A percentile compares a stretch with the other conserved stretches of the same genome.
phyloP scores from a whole-genome alignment of 2,113 vertebrate genomes.

The Brienomyrus brachyistius region DNA sequence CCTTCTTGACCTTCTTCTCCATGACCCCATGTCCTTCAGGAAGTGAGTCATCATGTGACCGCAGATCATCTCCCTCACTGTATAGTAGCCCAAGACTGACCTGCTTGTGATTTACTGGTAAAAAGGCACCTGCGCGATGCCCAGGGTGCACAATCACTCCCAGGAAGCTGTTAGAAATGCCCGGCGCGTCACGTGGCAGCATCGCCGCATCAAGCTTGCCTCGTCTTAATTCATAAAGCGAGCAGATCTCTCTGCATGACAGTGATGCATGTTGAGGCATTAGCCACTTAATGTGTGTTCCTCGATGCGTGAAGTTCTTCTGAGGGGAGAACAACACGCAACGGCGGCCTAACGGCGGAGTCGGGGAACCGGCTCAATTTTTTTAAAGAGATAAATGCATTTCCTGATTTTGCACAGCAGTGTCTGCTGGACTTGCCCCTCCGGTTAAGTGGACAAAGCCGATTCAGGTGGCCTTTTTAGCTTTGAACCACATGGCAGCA shows the following conservation, averaged over 20 bases:
- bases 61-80: neutral
- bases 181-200: neutral
- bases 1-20: neutral
- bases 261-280: conserved; percentile 1
- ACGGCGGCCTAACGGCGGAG: neutral
- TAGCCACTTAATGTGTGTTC: neutral
- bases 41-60: neutral
- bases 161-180: neutral
- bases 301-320: conserved; percentile 1
- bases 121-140: neutral
- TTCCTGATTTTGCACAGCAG: neutral
- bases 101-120: neutral
- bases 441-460: neutral
- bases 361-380: neutral
- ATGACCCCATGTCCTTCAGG: neutral
- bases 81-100: neutral
- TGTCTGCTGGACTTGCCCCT: neutral
- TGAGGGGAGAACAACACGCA: no score
- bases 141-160: neutral
- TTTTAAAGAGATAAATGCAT: neutral
- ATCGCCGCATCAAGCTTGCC: neutral
- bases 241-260: neutral
- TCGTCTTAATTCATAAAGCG: neutral
- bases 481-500: no score
- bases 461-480: neutral